Percentiles rank a stretch among this genome's conserved stretches.
Conservation (phyloP, 1,140 invertebrate species). For the Cydia amplana region DNA sequence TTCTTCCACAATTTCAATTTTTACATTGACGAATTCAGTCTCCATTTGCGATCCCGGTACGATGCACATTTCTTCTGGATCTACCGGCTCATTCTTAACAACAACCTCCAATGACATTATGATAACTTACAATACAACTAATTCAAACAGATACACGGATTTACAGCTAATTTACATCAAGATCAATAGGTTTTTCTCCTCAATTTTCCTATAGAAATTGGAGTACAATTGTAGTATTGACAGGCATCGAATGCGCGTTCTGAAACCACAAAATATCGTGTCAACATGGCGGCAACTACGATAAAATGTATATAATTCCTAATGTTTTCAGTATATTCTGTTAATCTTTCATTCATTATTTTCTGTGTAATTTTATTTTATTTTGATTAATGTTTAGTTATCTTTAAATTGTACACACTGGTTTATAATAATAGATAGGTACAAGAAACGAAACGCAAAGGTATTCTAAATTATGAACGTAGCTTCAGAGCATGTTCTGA, state of each 20-base stretch:
- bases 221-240: constrained; percentile 1
- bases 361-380: too few species aligned
- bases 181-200: not conserved
- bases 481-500: too few species aligned
- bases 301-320: too few species aligned
- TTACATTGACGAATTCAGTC: not conserved
- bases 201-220: not conserved
- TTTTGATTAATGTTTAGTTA: too few species aligned
- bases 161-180: not conserved
- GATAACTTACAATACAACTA: not conserved
- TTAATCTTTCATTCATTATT: too few species aligned
- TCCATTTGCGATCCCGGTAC: not conserved
- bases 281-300: not conserved
- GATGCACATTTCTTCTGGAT: not conserved
- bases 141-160: not conserved
- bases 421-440: too few species aligned
- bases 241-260: not conserved
- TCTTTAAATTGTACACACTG: too few species aligned
- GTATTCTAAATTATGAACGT: too few species aligned
- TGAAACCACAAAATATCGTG: not conserved
- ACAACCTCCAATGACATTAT: not conserved
- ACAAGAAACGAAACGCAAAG: too few species aligned
- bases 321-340: too few species aligned
- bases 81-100: not conserved
- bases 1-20: not conserved